These are phyloP conservation scores for Allolobophora icterica DNA, from an alignment of 2,888 invertebrate genomes.

Conservation along the genomic window DNA sequence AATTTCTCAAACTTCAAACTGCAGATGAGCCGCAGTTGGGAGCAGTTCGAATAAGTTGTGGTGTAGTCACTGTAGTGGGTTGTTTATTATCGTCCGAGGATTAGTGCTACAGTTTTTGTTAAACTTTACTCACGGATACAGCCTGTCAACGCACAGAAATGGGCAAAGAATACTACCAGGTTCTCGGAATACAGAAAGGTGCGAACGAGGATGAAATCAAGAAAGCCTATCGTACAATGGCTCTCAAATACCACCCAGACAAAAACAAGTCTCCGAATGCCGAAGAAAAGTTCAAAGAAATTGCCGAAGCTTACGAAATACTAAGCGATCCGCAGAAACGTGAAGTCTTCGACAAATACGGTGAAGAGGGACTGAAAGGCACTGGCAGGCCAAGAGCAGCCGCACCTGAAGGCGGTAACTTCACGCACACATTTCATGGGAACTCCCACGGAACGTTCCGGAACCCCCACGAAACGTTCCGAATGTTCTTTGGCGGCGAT, in stretches of 20 bases:
- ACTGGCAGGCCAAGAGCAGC: conserved; percentile 47
- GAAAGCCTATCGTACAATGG: conserved; percentile 91
- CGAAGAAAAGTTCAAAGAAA: conserved; percentile 89
- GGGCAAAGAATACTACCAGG: conserved; percentile 92
- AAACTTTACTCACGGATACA: background rate
- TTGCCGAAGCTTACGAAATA: conserved; percentile 91
- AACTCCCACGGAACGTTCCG: too few relatives aligned
- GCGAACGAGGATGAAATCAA: conserved; percentile 96
- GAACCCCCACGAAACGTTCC: conserved; percentile 94
- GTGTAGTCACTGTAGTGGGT: too few relatives aligned
- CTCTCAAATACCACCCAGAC: conserved; percentile 96
- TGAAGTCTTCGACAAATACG: conserved; percentile 83
- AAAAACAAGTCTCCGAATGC: conserved; percentile 94
- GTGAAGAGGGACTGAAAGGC: conserved; percentile 66
- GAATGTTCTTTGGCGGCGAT: conserved; percentile 93
- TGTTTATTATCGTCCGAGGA: background rate
- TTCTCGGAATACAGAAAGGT: conserved; percentile 82
- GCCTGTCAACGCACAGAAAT: conserved; percentile 32
- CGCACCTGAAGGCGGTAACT: conserved; percentile 65
- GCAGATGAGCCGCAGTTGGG: background rate
- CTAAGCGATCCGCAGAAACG: conserved; percentile 94
- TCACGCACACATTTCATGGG: conserved; percentile 85
- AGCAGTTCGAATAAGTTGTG: background rate
- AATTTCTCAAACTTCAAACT: too few relatives aligned
- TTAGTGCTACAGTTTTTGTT: background rate